phyloP scores from a whole-genome alignment of 2,888 invertebrate genomes.

The Alcis repandata region DNA sequence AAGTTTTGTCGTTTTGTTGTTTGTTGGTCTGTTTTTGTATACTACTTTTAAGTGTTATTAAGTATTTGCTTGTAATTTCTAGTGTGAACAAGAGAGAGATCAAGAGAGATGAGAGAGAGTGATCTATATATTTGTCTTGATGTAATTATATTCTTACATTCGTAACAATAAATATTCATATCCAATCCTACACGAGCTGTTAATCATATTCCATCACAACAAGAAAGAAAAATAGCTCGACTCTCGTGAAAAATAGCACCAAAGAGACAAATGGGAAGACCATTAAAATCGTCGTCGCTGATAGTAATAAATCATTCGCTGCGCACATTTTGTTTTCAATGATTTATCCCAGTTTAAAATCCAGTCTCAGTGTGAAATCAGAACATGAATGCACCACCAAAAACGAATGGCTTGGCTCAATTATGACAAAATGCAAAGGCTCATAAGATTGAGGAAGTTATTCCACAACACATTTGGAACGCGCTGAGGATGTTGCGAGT shows the following conservation, averaged over 20 bases:
- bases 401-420: slow-evolving; percentile 46
- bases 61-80: too few species aligned
- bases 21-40: too few species aligned
- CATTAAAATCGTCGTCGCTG: slow-evolving; percentile 39
- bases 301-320: slow-evolving; percentile 34
- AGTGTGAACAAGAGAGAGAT: too few species aligned
- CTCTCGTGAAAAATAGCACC: slow-evolving; percentile 36
- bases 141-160: slow-evolving; percentile 23
- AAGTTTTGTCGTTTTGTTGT: too few species aligned
- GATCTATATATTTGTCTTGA: background rate
- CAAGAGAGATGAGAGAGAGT: too few species aligned
- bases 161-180: slow-evolving; percentile 26
- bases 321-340: slow-evolving; percentile 27
- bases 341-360: slow-evolving; percentile 25
- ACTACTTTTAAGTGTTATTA: too few species aligned
- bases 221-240: slow-evolving; percentile 35
- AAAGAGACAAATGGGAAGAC: slow-evolving; percentile 36
- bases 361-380: background rate
- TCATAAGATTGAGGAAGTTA: slow-evolving; percentile 45
- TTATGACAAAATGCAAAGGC: slow-evolving; percentile 40
- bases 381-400: background rate
- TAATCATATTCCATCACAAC: slow-evolving; percentile 38
- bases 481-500: slow-evolving; percentile 49
- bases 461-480: slow-evolving; percentile 53
- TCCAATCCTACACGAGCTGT: slow-evolving; percentile 27